These are phyloP conservation scores for Cephus spinipes DNA, from an alignment of 2,888 invertebrate species.

Conservation along the genomic window DNA sequence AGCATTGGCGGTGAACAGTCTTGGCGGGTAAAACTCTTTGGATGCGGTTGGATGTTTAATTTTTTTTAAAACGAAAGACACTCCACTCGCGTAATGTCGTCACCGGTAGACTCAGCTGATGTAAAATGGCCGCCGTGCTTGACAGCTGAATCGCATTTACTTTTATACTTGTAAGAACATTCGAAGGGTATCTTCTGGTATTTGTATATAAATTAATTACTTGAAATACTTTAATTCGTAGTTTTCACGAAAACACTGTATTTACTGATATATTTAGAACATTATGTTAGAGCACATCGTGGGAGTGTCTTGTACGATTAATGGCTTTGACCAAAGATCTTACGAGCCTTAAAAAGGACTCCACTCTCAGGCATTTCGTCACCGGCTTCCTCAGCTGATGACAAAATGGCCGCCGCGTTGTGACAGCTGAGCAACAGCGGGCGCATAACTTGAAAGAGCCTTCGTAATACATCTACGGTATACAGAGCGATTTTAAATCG, in stretches of 20 bases:
- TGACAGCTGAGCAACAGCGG: constrained; percentile 17
- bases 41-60: not conserved
- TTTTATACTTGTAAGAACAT: not conserved
- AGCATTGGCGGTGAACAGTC: not conserved
- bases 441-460: constrained; percentile 3
- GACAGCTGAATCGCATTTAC: constrained; percentile 37
- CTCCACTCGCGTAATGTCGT: constrained; percentile 39
- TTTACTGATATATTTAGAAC: not conserved
- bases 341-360: not conserved
- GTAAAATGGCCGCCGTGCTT: constrained; percentile 42
- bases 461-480: not conserved
- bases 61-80: constrained; percentile 19
- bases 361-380: not conserved
- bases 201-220: not conserved
- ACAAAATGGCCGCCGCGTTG: constrained; percentile 14
- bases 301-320: not conserved
- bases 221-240: not conserved
- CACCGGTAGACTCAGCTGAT: constrained; percentile 48
- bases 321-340: not conserved
- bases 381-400: constrained; percentile 5
- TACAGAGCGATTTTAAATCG: not conserved
- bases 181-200: not conserved
- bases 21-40: not conserved
- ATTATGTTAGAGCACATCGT: not conserved
- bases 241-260: not conserved